Evolutionary conservation across 2,888 invertebrate genomes (phyloP), one percentile per base, ranked within the genome.

Genomic region (Agrotis ipsilon): DNA sequence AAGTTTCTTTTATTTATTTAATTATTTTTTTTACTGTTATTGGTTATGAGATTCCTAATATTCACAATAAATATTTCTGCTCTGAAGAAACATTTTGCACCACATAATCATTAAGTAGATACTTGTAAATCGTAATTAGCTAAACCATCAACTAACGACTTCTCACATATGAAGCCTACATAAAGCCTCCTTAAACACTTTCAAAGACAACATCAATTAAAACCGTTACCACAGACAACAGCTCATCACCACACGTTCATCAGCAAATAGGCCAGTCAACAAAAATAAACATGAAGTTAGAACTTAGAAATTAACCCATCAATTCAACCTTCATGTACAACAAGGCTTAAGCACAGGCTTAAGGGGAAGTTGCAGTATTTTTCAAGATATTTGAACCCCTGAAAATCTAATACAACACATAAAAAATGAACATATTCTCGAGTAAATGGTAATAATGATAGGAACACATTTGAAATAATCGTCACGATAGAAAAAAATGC

Each of bases 231-330:
- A 59, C 45, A 59, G 51, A 64, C 66, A 48, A 68, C 54, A 76
- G 39, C 77, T 76, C 59, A 78, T 71, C 72, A 77, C 62, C 65
- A 77, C 39, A 59, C 60, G 39, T 72, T 72, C 73, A 72, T 61
- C 72, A 78, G 45, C 55, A 74, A 72, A 72, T 59, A 70, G 65
- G 52, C 59, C 54, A 63, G 63, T 55, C 57, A 55, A 43, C 48
- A 71, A 64, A 68, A 49, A 84, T 66, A 81, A 68, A 75, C 68
- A 58, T 59, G 81, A 67, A 60, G 58, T 59, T 68, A 39, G 39
- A 39, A 39, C 39, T 55, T 55, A 73, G 54, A 72, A 68, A 85
- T 85, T 75, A 83, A 75, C 72, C 81, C 77, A 83, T 83, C 72
- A 85, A 74, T 80, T 83, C 73, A 70, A 70, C 68, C 57, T 72